Evolutionary conservation across 1,140 invertebrate genomes (phyloP).

Genomic region (Drosophila albomicans): DNA sequence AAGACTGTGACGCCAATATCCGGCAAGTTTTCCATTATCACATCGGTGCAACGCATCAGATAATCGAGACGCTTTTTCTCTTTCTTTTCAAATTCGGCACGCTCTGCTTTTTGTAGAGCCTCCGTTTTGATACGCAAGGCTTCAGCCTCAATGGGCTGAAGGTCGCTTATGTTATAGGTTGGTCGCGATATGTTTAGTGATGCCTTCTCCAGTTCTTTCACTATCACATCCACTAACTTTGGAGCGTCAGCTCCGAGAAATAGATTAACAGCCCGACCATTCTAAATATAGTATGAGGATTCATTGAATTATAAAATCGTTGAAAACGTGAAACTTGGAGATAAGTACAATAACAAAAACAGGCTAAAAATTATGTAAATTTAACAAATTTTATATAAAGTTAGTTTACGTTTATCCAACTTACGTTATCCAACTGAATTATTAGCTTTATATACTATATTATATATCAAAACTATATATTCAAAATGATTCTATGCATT

Average conservation of each 20-base stretch:
- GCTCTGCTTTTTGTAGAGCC: slow-evolving; percentile 54
- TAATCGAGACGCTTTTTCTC: slow-evolving; percentile 80
- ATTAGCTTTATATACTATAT: too few relatives aligned
- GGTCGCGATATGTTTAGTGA: slow-evolving; percentile 72
- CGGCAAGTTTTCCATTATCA: slow-evolving; percentile 84
- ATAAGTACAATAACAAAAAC: too few relatives aligned
- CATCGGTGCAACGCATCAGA: slow-evolving; percentile 82
- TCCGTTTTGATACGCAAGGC: slow-evolving; percentile 67
- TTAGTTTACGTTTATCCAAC: too few relatives aligned
- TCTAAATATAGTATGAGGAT: slow-evolving; percentile 16
- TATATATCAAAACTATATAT: too few relatives aligned
- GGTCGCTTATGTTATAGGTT: slow-evolving; percentile 84
- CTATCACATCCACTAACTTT: slow-evolving; percentile 89
- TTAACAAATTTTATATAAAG: too few relatives aligned
- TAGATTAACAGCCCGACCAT: slow-evolving; percentile 91
- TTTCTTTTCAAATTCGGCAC: slow-evolving; percentile 73
- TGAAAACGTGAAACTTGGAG: too few relatives aligned
- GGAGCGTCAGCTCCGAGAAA: slow-evolving; percentile 95
- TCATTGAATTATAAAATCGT: not conserved
- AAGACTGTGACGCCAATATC: slow-evolving; percentile 83
- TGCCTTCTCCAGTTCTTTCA: slow-evolving; percentile 88
- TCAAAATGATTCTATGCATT: too few relatives aligned
- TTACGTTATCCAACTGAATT: too few relatives aligned
- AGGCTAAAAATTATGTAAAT: too few relatives aligned
- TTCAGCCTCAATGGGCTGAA: slow-evolving; percentile 86